Conservation (phyloP, 2,113 vertebrate genomes). For the Phyllostomus hastatus region DNA sequence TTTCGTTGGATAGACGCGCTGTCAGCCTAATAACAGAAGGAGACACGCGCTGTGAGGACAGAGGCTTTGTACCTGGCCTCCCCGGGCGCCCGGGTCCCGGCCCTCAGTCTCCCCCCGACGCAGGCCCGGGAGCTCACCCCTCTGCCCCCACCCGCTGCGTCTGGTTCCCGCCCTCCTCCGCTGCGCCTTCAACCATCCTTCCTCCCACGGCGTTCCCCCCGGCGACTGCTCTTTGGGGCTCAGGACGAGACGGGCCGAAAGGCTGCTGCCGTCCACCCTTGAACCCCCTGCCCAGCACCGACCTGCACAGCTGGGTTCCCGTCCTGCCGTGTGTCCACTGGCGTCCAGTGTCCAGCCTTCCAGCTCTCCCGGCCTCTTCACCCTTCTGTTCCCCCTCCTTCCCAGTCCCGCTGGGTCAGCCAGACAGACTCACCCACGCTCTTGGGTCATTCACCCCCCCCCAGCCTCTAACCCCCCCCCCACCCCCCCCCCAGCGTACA, state of each 20-base stretch:
- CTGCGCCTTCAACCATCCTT: fast-evolving
- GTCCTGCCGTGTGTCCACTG: fast-evolving
- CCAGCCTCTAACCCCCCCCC: neutral
- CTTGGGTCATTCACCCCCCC: too few relatives aligned
- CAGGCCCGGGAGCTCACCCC: neutral
- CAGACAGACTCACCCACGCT: neutral
- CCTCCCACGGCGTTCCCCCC: neutral
- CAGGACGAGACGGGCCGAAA: neutral
- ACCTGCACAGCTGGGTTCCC: fast-evolving
- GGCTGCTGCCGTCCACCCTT: fast-evolving
- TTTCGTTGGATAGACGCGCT: fast-evolving
- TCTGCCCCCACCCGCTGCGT: neutral
- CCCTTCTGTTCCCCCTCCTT: too few relatives aligned
- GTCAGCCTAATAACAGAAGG: fast-evolving
- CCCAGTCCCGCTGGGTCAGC: neutral
- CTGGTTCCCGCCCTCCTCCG: too few relatives aligned
- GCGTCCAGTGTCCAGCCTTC: too few relatives aligned
- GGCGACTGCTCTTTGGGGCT: neutral
- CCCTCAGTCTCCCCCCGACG: neutral
- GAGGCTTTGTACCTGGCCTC: fast-evolving
- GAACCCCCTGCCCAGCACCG: fast-evolving
- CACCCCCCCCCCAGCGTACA: too few relatives aligned
- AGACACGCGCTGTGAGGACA: fast-evolving
- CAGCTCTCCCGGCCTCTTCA: fast-evolving
- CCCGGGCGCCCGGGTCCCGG: too few relatives aligned